These are phyloP conservation scores for Zophobas morio DNA, from an alignment of 1,140 invertebrate genomes.

Conservation along the genomic window DNA sequence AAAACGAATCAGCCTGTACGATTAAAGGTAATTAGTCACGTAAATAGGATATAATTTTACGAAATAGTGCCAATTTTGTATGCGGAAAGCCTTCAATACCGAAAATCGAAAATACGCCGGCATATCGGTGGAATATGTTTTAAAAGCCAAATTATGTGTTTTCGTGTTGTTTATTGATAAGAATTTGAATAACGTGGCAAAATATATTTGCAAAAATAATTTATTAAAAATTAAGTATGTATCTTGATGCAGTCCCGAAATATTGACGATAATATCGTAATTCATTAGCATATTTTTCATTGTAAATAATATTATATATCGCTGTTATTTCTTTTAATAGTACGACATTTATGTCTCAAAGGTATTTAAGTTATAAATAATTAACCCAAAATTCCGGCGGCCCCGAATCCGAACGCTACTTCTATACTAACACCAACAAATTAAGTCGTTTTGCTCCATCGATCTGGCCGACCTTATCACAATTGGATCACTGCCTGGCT, in stretches of 20 bases:
- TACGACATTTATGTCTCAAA: constrained; percentile 37
- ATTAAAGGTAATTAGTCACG: no score
- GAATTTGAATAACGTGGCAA: constrained; percentile 40
- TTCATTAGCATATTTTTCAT: constrained; percentile 40
- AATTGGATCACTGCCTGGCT: not conserved
- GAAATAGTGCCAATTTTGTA: no score
- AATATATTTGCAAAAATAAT: constrained; percentile 42
- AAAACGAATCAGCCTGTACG: no score
- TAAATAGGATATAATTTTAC: no score
- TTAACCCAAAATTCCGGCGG: constrained; percentile 27
- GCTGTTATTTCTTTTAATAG: constrained; percentile 36
- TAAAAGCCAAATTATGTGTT: constrained; percentile 31
- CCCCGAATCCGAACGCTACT: constrained; percentile 14
- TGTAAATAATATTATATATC: constrained; percentile 40
- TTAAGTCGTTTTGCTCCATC: constrained; percentile 32
- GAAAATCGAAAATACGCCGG: no score
- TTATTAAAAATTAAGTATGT: constrained; percentile 42
- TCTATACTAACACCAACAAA: constrained; percentile 12
- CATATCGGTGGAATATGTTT: not conserved
- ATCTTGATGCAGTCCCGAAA: constrained; percentile 38
- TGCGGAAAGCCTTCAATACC: no score
- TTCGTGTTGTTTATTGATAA: constrained; percentile 40
- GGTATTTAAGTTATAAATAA: constrained; percentile 36
- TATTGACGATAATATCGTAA: constrained; percentile 33
- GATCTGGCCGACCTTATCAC: constrained; percentile 6